Evolutionary conservation across 2,113 vertebrate species (phyloP).

Genomic region (Thermophis baileyi): DNA sequence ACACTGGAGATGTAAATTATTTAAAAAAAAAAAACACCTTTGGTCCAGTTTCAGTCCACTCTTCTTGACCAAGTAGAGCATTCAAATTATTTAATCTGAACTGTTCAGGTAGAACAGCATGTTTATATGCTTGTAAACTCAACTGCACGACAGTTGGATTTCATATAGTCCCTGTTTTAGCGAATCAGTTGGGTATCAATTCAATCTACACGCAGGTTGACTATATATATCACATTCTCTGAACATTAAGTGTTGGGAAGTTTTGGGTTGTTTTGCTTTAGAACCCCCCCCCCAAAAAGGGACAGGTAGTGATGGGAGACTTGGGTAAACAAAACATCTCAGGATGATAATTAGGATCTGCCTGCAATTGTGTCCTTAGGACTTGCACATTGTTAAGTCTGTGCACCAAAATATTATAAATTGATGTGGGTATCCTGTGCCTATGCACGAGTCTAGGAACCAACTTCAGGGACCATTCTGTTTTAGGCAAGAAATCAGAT

Average conservation of each 20-base stretch:
- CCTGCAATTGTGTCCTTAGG: background rate
- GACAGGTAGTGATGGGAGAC: background rate
- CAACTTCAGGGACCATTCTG: background rate
- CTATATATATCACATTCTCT: background rate
- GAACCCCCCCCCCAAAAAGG: background rate
- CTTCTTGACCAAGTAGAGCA: background rate
- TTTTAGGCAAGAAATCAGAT: background rate
- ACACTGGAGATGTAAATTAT: background rate
- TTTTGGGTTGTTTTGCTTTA: background rate
- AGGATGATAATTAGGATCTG: background rate
- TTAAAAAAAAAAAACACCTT: background rate
- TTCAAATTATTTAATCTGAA: background rate
- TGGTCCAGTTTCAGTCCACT: background rate
- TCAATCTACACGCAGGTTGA: background rate
- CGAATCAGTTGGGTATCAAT: background rate
- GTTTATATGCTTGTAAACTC: background rate
- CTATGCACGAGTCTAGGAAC: background rate
- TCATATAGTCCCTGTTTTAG: background rate
- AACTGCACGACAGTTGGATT: background rate
- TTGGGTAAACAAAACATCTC: background rate
- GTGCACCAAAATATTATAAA: background rate
- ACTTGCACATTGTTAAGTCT: background rate
- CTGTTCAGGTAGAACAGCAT: background rate
- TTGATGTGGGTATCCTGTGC: background rate
- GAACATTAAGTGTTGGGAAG: background rate